These are phyloP conservation scores for Geopemphigus sp. DNA, from an alignment of 1,140 invertebrate species.

Conservation along the genomic window DNA sequence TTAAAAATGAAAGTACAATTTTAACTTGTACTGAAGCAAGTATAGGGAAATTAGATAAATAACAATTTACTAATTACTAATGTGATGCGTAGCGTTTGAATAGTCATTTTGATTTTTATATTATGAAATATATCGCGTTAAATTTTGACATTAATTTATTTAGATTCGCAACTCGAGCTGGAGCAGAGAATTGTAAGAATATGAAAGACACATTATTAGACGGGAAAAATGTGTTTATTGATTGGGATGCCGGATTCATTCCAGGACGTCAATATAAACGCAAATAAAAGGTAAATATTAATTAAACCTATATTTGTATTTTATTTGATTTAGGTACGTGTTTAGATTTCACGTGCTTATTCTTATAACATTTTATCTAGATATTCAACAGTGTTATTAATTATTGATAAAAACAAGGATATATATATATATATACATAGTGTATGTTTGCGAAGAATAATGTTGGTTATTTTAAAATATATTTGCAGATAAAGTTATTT, in stretches of 20 bases:
- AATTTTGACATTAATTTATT: constrained; percentile 66
- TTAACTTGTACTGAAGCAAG: neutral
- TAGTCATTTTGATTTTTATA: neutral
- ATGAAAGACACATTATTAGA: constrained; percentile 94
- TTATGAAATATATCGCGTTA: neutral
- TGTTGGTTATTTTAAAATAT: too few relatives aligned
- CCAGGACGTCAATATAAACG: constrained; percentile 97
- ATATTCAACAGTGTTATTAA: too few relatives aligned
- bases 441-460: too few relatives aligned
- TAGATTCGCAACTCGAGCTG: constrained; percentile 75
- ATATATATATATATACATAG: too few relatives aligned
- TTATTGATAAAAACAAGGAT: too few relatives aligned
- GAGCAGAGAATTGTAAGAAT: constrained; percentile 90
- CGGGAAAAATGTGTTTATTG: constrained; percentile 92
- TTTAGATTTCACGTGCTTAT: too few relatives aligned
- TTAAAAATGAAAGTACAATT: neutral
- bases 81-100: neutral
- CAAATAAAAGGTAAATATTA: neutral
- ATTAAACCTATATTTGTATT: too few relatives aligned
- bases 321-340: too few relatives aligned
- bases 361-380: too few relatives aligned
- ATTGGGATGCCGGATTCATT: constrained; percentile 98
- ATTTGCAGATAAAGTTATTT: too few relatives aligned
- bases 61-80: neutral
- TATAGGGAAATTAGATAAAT: neutral